These are phyloP conservation scores for Whitmania pigra DNA, from an alignment of 1,140 invertebrate species.

Conservation along the genomic window DNA sequence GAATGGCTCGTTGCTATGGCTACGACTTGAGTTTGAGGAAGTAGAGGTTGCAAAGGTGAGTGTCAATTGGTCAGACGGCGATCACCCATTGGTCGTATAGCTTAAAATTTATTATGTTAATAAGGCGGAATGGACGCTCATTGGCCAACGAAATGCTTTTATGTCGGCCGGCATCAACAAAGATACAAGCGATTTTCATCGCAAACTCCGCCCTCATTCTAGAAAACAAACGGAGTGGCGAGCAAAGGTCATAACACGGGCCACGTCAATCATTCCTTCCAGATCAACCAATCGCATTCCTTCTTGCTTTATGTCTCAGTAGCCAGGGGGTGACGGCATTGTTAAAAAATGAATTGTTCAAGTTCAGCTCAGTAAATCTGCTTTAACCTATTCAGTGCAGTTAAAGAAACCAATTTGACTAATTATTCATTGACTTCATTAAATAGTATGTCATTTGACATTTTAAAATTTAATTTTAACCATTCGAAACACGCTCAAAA, in stretches of 20 bases:
- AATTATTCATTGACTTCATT: neutral
- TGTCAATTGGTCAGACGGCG: constrained; percentile 4
- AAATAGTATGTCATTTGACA: neutral
- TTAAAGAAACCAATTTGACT: no score
- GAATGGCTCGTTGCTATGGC: constrained; percentile 6
- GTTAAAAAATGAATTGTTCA: neutral
- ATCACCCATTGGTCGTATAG: constrained; percentile 5
- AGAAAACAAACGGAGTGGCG: constrained; percentile 6
- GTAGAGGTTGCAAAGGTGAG: constrained; percentile 3
- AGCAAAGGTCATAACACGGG: neutral
- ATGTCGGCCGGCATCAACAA: no score
- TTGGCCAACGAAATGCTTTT: constrained; percentile 4
- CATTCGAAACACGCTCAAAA: neutral
- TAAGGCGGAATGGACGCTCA: neutral
- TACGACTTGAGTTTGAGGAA: constrained; percentile 2
- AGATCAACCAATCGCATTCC: neutral
- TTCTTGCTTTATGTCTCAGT: neutral
- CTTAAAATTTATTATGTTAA: constrained; percentile 7
- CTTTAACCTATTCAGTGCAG: no score
- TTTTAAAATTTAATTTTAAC: neutral
- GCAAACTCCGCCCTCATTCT: neutral
- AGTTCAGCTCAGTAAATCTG: neutral
- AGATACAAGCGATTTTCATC: neutral
- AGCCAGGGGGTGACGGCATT: neutral
- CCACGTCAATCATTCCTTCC: constrained; percentile 5